Conservation (phyloP, 2,888 invertebrate species). For the Diaperis boleti region DNA sequence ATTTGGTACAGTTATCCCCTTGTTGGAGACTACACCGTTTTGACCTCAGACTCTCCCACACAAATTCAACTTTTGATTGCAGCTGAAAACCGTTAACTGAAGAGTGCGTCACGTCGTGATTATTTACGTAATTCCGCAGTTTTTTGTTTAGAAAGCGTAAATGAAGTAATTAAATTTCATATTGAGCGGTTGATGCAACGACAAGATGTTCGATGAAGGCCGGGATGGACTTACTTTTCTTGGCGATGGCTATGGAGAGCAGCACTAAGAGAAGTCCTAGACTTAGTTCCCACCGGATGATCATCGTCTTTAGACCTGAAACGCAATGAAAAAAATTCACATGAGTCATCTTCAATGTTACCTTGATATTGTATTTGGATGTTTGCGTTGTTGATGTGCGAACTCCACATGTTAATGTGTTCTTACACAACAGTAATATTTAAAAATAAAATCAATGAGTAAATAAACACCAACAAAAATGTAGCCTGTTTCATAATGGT, state of each 20-base stretch:
- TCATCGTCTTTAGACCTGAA: conserved; percentile 47
- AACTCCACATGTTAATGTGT: too few species aligned
- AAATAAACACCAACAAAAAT: too few species aligned
- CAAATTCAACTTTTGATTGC: not conserved
- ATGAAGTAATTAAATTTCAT: too few species aligned
- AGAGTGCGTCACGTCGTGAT: not conserved
- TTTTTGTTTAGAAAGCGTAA: not conserved
- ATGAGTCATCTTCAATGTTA: conserved; percentile 7
- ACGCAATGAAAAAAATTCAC: not conserved
- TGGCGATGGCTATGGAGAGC: conserved; percentile 48
- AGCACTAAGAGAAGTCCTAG: conserved; percentile 52
- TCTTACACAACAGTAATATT: too few species aligned
- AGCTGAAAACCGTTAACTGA: not conserved
- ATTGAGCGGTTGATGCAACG: too few species aligned
- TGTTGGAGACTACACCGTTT: not conserved
- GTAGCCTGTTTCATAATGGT: too few species aligned
- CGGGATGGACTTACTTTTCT: conserved; percentile 54
- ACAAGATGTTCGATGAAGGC: conserved; percentile 27
- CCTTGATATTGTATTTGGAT: too few species aligned
- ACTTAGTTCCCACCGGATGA: conserved; percentile 55
- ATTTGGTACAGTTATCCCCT: too few species aligned
- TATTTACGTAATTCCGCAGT: not conserved
- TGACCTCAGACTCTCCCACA: not conserved
- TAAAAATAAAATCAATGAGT: too few species aligned
- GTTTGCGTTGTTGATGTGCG: too few species aligned